A percentile compares a stretch with the other conserved stretches of the same genome.
These are phyloP conservation scores for Apomyelois bistriatella DNA, from an alignment of 2,888 invertebrate genomes.

Conservation along the genomic window DNA sequence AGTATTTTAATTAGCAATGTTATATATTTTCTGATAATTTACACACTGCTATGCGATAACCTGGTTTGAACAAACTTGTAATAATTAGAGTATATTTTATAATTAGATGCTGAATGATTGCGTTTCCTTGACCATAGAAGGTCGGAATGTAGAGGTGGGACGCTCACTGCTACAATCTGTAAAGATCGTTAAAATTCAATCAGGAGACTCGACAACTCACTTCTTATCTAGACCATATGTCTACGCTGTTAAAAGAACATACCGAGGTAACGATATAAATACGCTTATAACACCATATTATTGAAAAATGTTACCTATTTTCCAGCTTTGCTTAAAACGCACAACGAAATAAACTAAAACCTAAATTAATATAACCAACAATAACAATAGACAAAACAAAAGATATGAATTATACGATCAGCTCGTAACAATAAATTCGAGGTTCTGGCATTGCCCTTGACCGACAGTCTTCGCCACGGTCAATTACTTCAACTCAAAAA, in stretches of 20 bases:
- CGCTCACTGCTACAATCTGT: constrained; percentile 52
- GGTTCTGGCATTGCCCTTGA: constrained; percentile 57
- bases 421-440: constrained; percentile 45
- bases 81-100: constrained; percentile 55
- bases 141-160: constrained; percentile 58
- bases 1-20: constrained; percentile 53
- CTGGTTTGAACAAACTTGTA: constrained; percentile 43
- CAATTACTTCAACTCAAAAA: constrained; percentile 40
- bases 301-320: not conserved
- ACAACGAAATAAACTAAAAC: not conserved
- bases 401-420: constrained; percentile 34
- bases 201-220: constrained; percentile 30
- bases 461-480: constrained; percentile 56
- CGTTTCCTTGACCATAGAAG: constrained; percentile 73
- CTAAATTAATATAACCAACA: not conserved
- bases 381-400: constrained; percentile 27
- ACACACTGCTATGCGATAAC: constrained; percentile 58
- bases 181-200: constrained; percentile 43
- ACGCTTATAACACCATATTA: not conserved
- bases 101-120: constrained; percentile 59
- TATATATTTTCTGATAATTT: constrained; percentile 30
- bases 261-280: constrained; percentile 20
- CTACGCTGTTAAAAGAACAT: constrained; percentile 7
- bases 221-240: constrained; percentile 15
- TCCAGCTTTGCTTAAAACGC: not conserved